phyloP scores from a whole-genome alignment of 23 tunicate genomes.

The Oikopleura vanhoeffeni region DNA sequence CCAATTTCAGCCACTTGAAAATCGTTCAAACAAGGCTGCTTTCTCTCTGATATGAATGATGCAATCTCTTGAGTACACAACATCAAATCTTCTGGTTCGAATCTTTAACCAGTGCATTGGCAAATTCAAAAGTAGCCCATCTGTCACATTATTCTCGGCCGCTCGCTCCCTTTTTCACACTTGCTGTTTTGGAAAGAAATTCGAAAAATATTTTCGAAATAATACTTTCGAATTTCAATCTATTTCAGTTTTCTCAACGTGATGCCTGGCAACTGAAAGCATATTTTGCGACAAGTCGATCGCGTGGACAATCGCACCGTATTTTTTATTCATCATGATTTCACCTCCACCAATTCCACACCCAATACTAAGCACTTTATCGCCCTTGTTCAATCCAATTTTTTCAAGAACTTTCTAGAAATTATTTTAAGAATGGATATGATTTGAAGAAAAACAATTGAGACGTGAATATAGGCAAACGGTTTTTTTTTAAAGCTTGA shows the following conservation, averaged over 20 bases:
- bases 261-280: not conserved
- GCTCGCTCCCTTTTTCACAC: not conserved
- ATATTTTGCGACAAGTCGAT: slow-evolving; percentile 6
- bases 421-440: no score
- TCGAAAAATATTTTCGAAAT: no score
- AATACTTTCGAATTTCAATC: no score
- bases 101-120: not conserved
- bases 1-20: not conserved
- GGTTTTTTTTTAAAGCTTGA: no score
- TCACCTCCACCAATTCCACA: slow-evolving; percentile 12
- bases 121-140: not conserved
- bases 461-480: no score
- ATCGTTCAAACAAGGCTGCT: not conserved
- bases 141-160: not conserved
- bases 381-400: not conserved
- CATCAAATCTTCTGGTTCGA: not conserved
- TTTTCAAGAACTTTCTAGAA: not conserved
- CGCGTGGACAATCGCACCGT: slow-evolving; percentile 21
- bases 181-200: no score
- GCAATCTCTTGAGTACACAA: not conserved
- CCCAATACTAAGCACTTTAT: not conserved
- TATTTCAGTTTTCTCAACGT: no score
- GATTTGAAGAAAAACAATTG: no score
- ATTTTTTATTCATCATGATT: slow-evolving; percentile 16
- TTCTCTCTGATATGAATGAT: slow-evolving; percentile 13